phyloP scores from a whole-genome alignment of 2,113 vertebrate species.

The Campylomormyrus tamandua region DNA sequence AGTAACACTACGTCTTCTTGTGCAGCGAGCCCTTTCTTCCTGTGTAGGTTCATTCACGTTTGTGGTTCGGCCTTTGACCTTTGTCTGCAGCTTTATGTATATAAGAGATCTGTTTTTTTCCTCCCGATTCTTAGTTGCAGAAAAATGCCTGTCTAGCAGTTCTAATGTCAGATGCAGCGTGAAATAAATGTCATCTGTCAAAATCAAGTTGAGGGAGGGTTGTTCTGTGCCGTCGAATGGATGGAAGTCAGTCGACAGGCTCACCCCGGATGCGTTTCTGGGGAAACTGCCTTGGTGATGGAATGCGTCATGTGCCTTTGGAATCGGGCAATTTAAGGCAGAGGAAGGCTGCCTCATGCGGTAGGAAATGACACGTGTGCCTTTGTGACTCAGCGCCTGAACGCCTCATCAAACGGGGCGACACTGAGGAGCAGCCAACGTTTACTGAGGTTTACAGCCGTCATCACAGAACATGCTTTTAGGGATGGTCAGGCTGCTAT shows the following conservation, averaged over 20 bases:
- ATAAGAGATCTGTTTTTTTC: constrained; percentile 47
- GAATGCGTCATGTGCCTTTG: neutral
- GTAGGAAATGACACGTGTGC: neutral
- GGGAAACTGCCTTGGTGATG: neutral
- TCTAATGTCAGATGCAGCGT: constrained; percentile 42
- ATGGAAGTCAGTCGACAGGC: too few species aligned
- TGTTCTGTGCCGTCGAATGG: neutral
- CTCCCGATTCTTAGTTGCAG: constrained; percentile 35
- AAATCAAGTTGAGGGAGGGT: neutral
- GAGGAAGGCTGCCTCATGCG: neutral
- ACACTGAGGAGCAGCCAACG: neutral
- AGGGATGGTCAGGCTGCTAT: neutral
- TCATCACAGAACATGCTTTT: neutral
- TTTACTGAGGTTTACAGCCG: neutral
- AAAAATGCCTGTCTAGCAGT: constrained; percentile 52
- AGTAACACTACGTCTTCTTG: constrained; percentile 54
- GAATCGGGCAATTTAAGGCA: neutral
- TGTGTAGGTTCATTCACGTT: constrained; percentile 45
- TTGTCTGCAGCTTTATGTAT: constrained; percentile 59
- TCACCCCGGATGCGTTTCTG: neutral
- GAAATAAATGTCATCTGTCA: constrained; percentile 46
- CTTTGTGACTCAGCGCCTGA: neutral
- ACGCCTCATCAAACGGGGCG: neutral
- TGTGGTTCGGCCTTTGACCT: constrained; percentile 62
- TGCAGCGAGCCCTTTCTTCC: constrained; percentile 57